Conservation (phyloP, 2,113 vertebrate genomes). For the Festucalex cinctus region DNA sequence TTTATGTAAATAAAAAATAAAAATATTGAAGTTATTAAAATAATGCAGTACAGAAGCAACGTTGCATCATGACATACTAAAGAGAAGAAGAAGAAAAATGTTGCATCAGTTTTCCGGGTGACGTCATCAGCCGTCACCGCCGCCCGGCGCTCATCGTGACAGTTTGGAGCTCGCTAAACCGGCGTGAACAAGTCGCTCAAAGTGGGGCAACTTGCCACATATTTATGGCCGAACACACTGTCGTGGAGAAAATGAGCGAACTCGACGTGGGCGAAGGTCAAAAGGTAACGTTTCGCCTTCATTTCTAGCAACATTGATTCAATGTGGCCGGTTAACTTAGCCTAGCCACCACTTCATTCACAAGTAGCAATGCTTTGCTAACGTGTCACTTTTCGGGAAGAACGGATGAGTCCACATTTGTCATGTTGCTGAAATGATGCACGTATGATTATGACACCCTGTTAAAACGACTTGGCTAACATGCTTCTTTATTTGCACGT, state of each 20-base stretch:
- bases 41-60: not conserved
- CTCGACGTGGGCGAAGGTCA: constrained; percentile 57
- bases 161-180: not conserved
- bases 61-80: not conserved
- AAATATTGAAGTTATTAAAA: too few relatives aligned
- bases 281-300: constrained; percentile 48
- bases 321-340: constrained; percentile 26
- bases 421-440: not conserved
- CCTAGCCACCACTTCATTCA: constrained; percentile 9
- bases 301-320: not conserved
- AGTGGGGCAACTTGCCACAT: not conserved
- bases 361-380: constrained; percentile 27
- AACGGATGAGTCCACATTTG: not conserved
- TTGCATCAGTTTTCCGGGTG: constrained; percentile 61
- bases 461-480: too few relatives aligned
- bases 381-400: not conserved
- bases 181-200: constrained; percentile 5
- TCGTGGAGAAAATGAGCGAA: constrained; percentile 67
- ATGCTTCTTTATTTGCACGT: too few relatives aligned
- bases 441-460: not conserved
- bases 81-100: constrained; percentile 5
- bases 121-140: constrained; percentile 42
- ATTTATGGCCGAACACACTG: constrained; percentile 61
- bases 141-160: too few relatives aligned
- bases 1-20: too few relatives aligned